These are phyloP conservation scores for Halcyon chelicuti DNA, from an alignment of 2,797 vertebrate species.

Conservation along the genomic window DNA sequence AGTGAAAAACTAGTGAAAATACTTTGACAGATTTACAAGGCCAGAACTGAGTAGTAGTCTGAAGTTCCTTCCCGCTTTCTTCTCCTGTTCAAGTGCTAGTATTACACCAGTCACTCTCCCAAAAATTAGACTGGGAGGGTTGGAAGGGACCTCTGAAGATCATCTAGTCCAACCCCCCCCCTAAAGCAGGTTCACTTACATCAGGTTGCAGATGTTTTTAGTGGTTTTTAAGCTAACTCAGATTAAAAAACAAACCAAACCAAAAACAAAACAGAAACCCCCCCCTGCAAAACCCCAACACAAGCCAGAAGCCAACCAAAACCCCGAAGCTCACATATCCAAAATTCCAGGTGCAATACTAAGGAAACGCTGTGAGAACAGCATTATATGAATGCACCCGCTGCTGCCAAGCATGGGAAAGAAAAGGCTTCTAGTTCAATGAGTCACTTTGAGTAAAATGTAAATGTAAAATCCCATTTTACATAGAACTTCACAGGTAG, in stretches of 20 bases:
- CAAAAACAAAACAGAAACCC: background rate
- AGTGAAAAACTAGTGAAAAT: background rate
- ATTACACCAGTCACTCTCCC: background rate
- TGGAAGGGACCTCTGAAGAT: background rate
- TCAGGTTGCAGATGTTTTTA: background rate
- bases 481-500: background rate
- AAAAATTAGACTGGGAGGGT: background rate
- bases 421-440: background rate
- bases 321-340: fast-evolving
- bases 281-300: background rate
- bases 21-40: background rate
- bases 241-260: background rate
- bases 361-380: background rate
- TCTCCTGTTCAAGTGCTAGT: background rate
- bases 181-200: background rate
- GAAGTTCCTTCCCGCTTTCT: background rate
- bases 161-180: background rate
- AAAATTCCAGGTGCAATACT: background rate
- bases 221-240: background rate
- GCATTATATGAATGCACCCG: background rate
- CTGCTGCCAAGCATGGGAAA: background rate
- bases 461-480: background rate
- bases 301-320: background rate
- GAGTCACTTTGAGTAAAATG: background rate
- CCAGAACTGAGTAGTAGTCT: background rate